A percentile compares a stretch with the other conserved stretches of the same genome.
phyloP scores from a whole-genome alignment of 2,797 vertebrate genomes.

The Cryptoprocta ferox region DNA sequence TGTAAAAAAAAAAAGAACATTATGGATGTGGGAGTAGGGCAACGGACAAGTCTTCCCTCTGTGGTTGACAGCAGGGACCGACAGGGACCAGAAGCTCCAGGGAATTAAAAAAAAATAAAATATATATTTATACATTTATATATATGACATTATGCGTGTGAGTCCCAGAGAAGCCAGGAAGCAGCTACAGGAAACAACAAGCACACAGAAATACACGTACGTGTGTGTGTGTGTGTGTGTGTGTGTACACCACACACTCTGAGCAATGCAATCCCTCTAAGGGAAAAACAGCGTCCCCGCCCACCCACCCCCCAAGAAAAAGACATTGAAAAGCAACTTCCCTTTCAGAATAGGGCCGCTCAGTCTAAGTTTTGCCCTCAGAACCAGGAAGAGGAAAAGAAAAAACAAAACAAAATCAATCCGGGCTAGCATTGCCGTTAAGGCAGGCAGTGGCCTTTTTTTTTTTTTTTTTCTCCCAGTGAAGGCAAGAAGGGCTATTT shows the following conservation, averaged over 20 bases:
- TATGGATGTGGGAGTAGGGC: background rate
- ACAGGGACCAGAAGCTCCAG: conserved; percentile 51
- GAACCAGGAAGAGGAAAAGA: background rate
- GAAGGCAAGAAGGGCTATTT: background rate
- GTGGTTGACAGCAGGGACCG: conserved; percentile 10
- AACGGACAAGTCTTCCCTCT: background rate
- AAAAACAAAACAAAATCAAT: background rate
- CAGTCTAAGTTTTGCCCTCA: background rate
- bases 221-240: too few species aligned
- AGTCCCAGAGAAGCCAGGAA: conserved; percentile 65
- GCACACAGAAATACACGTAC: background rate
- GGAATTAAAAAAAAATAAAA: conserved; percentile 74
- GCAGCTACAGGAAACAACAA: conserved; percentile 57
- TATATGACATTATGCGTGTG: conserved; percentile 57
- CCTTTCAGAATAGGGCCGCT: background rate
- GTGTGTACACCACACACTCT: background rate
- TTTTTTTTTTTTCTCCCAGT: background rate
- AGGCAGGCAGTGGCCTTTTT: background rate
- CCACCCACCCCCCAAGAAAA: background rate
- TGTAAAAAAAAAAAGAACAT: conserved; percentile 46
- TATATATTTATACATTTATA: conserved; percentile 73
- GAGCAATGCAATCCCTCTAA: background rate
- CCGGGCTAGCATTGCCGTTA: background rate
- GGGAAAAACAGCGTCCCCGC: background rate
- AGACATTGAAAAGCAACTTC: background rate